A percentile compares a stretch with the other conserved stretches of the same genome.
phyloP scores from a whole-genome alignment of 1,140 invertebrate genomes.

The Sycophila sp. region DNA sequence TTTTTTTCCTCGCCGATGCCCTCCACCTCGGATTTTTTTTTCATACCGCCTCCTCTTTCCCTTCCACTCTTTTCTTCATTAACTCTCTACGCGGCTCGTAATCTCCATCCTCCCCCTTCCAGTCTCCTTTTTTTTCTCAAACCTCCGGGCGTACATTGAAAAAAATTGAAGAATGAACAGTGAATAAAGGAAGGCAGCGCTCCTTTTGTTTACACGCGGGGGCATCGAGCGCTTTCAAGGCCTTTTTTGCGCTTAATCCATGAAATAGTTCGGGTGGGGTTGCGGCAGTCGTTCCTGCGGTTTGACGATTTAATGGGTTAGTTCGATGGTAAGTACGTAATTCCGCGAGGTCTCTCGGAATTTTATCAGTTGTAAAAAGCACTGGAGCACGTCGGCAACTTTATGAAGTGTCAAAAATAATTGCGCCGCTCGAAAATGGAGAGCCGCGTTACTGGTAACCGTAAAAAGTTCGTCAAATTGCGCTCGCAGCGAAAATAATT shows the following conservation, averaged over 20 bases:
- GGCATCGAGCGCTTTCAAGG: neutral
- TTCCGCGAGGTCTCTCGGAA: too few relatives aligned
- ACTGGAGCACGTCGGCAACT: neutral
- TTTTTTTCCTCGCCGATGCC: neutral
- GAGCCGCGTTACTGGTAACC: too few relatives aligned
- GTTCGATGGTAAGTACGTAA: too few relatives aligned
- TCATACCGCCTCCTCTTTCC: neutral
- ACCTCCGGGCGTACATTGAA: neutral
- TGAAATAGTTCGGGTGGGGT: neutral
- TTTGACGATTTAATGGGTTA: too few relatives aligned
- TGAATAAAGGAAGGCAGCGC: neutral
- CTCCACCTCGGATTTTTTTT: neutral
- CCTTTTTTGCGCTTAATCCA: neutral
- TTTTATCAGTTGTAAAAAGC: neutral
- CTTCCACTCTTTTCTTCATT: neutral
- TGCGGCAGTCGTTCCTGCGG: too few relatives aligned
- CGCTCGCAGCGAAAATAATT: too few relatives aligned
- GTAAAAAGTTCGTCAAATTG: too few relatives aligned
- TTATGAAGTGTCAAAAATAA: neutral
- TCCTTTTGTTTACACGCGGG: slow-evolving; percentile 3
- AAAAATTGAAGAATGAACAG: neutral
- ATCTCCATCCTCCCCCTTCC: neutral
- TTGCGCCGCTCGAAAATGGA: too few relatives aligned
- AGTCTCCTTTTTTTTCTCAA: neutral
- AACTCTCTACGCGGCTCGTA: neutral